Evolutionary conservation across 2,797 vertebrate species (phyloP).

Genomic region (Hybognathus amarus): DNA sequence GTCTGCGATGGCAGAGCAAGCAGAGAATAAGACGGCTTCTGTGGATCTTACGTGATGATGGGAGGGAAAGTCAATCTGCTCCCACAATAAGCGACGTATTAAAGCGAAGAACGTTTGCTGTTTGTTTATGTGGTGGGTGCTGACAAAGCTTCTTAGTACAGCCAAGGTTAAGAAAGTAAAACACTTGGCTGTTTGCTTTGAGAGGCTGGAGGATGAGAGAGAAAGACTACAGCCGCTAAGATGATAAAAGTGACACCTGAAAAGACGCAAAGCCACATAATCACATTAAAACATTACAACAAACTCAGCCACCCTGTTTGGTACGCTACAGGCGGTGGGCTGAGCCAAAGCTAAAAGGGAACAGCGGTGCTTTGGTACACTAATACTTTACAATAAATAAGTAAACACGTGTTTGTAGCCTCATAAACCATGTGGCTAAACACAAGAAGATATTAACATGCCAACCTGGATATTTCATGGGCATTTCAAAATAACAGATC

Average conservation of each 20-base stretch:
- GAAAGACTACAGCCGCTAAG: constrained; percentile 28
- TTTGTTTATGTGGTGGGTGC: constrained; percentile 63
- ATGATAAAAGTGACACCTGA: constrained; percentile 30
- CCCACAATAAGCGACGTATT: constrained; percentile 59
- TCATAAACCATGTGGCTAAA: constrained; percentile 22
- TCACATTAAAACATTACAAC: constrained; percentile 40
- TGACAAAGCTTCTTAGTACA: constrained; percentile 56
- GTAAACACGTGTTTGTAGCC: constrained; percentile 12
- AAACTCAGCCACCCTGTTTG: constrained; percentile 39
- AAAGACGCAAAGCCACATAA: constrained; percentile 38
- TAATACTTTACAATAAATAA: constrained; percentile 13
- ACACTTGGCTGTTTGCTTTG: constrained; percentile 47
- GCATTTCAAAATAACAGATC: not conserved
- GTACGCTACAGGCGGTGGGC: constrained; percentile 16
- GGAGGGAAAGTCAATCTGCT: constrained; percentile 62
- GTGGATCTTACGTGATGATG: constrained; percentile 68
- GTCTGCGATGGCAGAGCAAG: constrained; percentile 73
- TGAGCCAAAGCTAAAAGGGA: not conserved
- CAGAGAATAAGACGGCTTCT: constrained; percentile 69
- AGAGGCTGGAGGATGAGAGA: constrained; percentile 17
- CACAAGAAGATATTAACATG: not conserved
- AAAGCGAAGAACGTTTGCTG: constrained; percentile 35
- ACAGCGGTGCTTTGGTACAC: not conserved
- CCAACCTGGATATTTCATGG: constrained; percentile 5
- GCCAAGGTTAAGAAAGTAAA: constrained; percentile 58